Evolutionary conservation across 1,140 invertebrate species (phyloP).

Genomic region (Neuroterus valhalla): DNA sequence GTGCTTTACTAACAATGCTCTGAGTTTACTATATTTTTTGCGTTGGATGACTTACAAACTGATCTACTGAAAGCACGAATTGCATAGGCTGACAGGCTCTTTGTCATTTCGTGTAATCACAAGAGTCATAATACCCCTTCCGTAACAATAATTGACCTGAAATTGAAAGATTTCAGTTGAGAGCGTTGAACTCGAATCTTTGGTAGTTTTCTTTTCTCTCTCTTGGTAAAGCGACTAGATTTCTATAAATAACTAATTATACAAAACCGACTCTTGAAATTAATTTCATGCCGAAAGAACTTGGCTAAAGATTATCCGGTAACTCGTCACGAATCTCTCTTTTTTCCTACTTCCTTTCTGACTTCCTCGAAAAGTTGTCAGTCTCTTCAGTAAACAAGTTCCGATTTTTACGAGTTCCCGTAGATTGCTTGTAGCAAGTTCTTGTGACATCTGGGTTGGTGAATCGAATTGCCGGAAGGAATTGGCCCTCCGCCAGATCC

Average conservation of each 20-base stretch:
- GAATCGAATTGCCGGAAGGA: constrained; percentile 46
- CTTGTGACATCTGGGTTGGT: constrained; percentile 50
- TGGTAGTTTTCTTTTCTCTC: too few relatives aligned
- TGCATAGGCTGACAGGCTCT: too few relatives aligned
- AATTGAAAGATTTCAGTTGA: too few relatives aligned
- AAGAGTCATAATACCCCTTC: too few relatives aligned
- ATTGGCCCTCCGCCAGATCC: constrained; percentile 55
- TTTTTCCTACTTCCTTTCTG: constrained; percentile 3
- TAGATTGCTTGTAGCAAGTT: constrained; percentile 44
- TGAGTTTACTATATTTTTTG: not conserved
- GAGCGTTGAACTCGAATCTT: too few relatives aligned
- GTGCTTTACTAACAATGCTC: constrained; percentile 6
- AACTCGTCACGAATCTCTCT: not conserved
- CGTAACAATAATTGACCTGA: too few relatives aligned
- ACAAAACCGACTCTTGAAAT: constrained; percentile 35
- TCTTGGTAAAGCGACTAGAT: too few relatives aligned
- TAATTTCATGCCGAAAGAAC: not conserved
- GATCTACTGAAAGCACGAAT: not conserved
- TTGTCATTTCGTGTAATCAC: too few relatives aligned
- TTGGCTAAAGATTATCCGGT: too few relatives aligned
- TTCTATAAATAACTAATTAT: too few relatives aligned
- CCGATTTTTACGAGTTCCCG: constrained; percentile 8
- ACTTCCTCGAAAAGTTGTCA: constrained; percentile 33
- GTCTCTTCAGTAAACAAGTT: constrained; percentile 18
- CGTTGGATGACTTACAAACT: not conserved